phyloP scores from a whole-genome alignment of 2,113 vertebrate species.

The Chlorodrepanis virens region DNA sequence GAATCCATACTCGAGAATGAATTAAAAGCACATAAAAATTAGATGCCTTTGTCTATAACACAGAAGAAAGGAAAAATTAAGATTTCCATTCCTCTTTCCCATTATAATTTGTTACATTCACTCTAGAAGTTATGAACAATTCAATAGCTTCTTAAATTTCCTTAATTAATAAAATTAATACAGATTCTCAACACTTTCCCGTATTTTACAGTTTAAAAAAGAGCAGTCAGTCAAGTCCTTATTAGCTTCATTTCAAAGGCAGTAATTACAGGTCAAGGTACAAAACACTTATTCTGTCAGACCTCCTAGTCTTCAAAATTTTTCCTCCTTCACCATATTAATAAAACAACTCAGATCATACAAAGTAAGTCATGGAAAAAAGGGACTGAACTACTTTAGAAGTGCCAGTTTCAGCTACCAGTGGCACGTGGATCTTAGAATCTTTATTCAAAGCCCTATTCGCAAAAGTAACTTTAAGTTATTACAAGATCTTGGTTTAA shows the following conservation, averaged over 20 bases:
- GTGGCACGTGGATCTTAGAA: rapidly evolving
- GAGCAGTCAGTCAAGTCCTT: background rate
- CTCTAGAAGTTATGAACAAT: background rate
- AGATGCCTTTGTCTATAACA: background rate
- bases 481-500: background rate
- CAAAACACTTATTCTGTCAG: background rate
- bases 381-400: background rate
- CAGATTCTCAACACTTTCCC: background rate
- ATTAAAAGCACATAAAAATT: background rate
- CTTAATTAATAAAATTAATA: background rate
- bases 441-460: background rate
- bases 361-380: background rate
- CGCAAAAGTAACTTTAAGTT: background rate
- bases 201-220: background rate
- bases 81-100: background rate
- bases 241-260: background rate
- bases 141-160: background rate
- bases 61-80: background rate
- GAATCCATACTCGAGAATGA: background rate
- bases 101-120: background rate
- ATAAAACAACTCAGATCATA: background rate
- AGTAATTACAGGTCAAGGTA: background rate
- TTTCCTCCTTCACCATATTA: background rate
- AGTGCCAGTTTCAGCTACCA: background rate
- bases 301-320: background rate